Evolutionary conservation across 2,888 invertebrate genomes (phyloP).

Genomic region (Melipona bicolor): DNA sequence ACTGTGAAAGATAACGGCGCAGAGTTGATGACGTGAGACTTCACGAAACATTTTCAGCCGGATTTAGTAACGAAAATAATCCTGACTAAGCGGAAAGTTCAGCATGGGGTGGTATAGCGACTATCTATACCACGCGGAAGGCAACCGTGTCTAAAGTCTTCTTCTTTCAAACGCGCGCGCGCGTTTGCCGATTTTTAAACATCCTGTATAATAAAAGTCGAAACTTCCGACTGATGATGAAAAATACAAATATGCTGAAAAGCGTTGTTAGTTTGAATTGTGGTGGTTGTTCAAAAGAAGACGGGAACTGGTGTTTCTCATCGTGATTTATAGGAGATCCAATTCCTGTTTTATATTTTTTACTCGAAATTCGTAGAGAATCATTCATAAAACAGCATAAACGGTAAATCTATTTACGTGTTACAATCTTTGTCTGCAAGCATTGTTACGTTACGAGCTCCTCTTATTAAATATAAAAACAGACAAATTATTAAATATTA

Average conservation of each 20-base stretch:
- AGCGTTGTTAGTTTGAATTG: background rate
- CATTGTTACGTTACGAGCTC: background rate
- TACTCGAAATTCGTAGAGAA: background rate
- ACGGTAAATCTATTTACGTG: too few relatives aligned
- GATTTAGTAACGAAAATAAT: constrained; percentile 17
- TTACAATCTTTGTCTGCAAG: too few relatives aligned
- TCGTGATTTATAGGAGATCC: too few relatives aligned
- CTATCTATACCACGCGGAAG: background rate
- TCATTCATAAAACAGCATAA: background rate
- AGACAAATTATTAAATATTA: too few relatives aligned
- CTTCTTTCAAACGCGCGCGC: background rate
- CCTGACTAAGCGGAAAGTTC: background rate
- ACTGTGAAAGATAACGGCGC: too few relatives aligned
- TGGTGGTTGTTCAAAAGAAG: background rate
- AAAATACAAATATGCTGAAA: background rate
- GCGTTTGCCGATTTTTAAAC: background rate
- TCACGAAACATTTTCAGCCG: background rate
- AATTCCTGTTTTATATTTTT: background rate
- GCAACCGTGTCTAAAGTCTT: background rate
- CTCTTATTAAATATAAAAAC: background rate
- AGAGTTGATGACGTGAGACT: background rate
- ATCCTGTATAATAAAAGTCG: constrained; percentile 2
- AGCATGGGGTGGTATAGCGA: background rate
- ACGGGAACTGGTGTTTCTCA: background rate
- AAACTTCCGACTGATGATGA: background rate